These are phyloP conservation scores for Samia ricini DNA, from an alignment of 1,140 invertebrate genomes.

Conservation along the genomic window DNA sequence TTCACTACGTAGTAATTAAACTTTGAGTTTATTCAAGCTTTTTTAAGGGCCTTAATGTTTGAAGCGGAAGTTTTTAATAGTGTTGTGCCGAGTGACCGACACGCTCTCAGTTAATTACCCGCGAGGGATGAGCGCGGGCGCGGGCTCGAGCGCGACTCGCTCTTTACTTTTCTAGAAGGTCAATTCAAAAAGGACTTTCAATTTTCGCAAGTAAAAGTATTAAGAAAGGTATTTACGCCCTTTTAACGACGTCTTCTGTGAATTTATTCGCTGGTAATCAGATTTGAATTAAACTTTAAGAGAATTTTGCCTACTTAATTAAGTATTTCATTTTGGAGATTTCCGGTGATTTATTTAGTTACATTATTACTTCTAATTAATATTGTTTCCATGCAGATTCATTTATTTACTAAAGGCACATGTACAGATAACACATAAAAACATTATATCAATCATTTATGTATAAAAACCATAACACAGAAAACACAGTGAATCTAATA, in stretches of 20 bases:
- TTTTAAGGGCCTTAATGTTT: conserved; percentile 8
- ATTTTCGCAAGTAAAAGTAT: neutral
- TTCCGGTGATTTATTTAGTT: too few relatives aligned
- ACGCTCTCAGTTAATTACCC: conserved; percentile 18
- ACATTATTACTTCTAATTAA: too few relatives aligned
- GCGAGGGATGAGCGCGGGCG: neutral
- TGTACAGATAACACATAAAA: too few relatives aligned
- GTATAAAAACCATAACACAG: too few relatives aligned
- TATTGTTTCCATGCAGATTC: too few relatives aligned
- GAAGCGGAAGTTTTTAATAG: conserved; percentile 22
- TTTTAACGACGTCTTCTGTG: neutral
- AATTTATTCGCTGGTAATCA: neutral
- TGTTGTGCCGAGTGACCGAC: conserved; percentile 20
- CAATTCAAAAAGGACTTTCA: neutral
- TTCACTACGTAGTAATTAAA: too few relatives aligned
- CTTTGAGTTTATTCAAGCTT: neutral
- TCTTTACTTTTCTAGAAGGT: neutral
- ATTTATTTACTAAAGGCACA: too few relatives aligned
- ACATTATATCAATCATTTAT: too few relatives aligned
- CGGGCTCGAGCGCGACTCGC: neutral
- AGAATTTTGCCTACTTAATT: too few relatives aligned
- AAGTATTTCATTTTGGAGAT: too few relatives aligned
- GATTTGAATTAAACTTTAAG: too few relatives aligned
- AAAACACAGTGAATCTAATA: too few relatives aligned
- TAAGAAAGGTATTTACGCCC: neutral